Conservation (phyloP, 2,888 invertebrate species). For the Hyles lineata region DNA sequence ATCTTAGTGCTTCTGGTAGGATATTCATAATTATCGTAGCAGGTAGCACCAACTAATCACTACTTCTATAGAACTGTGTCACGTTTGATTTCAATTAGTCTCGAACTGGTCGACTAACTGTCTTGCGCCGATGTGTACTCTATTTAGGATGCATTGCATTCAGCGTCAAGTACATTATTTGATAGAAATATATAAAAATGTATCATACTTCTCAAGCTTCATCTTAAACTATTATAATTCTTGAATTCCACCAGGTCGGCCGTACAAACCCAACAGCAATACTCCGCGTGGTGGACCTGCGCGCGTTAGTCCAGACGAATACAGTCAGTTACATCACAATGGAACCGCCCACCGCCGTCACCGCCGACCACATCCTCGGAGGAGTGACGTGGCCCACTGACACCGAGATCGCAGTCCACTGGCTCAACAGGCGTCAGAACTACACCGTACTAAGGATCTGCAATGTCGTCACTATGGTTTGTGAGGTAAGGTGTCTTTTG, state of each 20-base stretch:
- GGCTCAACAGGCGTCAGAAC: slow-evolving; percentile 95
- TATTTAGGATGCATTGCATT: too few species aligned
- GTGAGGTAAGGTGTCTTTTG: slow-evolving; percentile 56
- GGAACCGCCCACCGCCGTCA: slow-evolving; percentile 79
- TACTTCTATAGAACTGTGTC: too few species aligned
- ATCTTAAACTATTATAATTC: too few species aligned
- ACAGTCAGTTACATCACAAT: slow-evolving; percentile 57
- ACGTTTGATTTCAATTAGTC: too few species aligned
- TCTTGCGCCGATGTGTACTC: too few species aligned
- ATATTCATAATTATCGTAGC: background rate
- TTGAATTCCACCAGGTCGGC: slow-evolving; percentile 81
- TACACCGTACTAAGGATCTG: slow-evolving; percentile 86
- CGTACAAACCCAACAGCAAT: slow-evolving; percentile 89
- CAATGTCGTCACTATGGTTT: slow-evolving; percentile 60
- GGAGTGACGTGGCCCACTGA: slow-evolving; percentile 90
- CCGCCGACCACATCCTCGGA: slow-evolving; percentile 87
- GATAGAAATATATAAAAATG: background rate
- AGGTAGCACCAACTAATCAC: background rate
- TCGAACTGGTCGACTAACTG: too few species aligned
- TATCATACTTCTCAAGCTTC: background rate
- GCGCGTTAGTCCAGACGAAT: slow-evolving; percentile 49
- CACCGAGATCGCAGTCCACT: slow-evolving; percentile 88
- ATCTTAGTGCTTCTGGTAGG: too few species aligned
- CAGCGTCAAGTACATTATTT: too few species aligned
- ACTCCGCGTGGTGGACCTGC: slow-evolving; percentile 86